phyloP scores from a whole-genome alignment of 2,797 vertebrate species.

The Acanthornis magna region DNA sequence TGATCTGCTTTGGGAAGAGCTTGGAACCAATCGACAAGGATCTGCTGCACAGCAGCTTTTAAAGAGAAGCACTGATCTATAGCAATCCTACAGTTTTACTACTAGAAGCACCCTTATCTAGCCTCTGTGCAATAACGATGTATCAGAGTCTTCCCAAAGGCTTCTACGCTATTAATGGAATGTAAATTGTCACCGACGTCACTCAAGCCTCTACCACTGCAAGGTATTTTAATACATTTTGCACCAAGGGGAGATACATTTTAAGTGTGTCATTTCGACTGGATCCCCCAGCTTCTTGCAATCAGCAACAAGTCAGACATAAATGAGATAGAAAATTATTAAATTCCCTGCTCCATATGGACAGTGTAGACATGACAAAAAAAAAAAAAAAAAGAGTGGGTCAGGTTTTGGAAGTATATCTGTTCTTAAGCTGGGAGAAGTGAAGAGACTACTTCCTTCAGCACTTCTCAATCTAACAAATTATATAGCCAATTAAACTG shows the following conservation, averaged over 20 bases:
- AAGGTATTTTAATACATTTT: neutral
- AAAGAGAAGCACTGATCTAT: neutral
- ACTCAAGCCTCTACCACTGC: neutral
- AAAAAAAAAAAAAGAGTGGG: neutral
- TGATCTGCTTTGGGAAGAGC: neutral
- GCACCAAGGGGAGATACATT: neutral
- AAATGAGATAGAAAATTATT: neutral
- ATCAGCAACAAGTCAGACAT: neutral
- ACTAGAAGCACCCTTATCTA: neutral
- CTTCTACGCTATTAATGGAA: neutral
- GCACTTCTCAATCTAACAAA: neutral
- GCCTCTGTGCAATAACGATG: neutral
- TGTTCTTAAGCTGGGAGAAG: neutral
- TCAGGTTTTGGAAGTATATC: neutral
- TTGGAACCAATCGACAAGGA: neutral
- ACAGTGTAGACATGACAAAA: neutral
- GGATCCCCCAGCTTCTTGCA: neutral
- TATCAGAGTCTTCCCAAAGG: neutral
- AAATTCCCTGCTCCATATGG: neutral
- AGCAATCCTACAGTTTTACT: neutral
- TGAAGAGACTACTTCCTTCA: neutral
- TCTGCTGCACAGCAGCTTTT: neutral
- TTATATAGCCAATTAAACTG: neutral
- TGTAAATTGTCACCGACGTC: neutral
- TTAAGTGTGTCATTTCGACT: neutral